Base-by-base conservation (phyloP, 2,113 vertebrate genomes). In the Mormyrus iriodes region DNA sequence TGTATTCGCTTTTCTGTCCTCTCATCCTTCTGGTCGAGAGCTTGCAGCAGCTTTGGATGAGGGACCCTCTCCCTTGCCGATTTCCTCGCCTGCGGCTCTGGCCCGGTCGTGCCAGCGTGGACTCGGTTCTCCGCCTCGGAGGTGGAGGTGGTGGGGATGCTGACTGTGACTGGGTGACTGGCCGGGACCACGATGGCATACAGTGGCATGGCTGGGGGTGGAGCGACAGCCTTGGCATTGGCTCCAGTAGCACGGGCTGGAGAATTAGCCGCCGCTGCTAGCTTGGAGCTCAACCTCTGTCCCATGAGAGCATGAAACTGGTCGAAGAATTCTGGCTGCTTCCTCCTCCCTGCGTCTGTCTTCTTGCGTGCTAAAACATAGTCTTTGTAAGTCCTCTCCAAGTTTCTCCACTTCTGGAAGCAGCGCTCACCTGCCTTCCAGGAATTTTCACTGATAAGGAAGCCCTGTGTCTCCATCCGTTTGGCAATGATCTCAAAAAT, bases 311-410 rank as follows among this genome's bases (percentile, higher is more conserved):
- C 87, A 10, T 90, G 90, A 61, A 90, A 88, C 90, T 90, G 90
- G 42, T 90, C 87, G n/a, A 88, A 90, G 83, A 90, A 90, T 88
- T 90, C 90, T 0, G 90, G 90, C 87, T 90, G 90, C 55, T 88
- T 88, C 82, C 90, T 88, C 31, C 90, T 58, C 35, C 90, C 83
- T 2, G 87, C 61, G 35, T 90, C 90, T 0, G 88, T 73, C 52
- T 88, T 90, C 61, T 88, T 90, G 58, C 82, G 83, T 8, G 90
- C 87, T 58, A 90, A 49, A 48, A 90, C 58, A 7, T 90, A 90
- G 88, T 90, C 90, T 44, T 88, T 90, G 90, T 90, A 90, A 13
- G 90, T 90, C 55, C 90, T 58, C 86, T 90, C 90, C 88, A 90
- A 53, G 87, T 90, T 90, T 42, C 90, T 83, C 90, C 90, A 90